Base-by-base conservation (phyloP, 2,888 invertebrate genomes). In the Drosophila nr. perissopoda region DNA sequence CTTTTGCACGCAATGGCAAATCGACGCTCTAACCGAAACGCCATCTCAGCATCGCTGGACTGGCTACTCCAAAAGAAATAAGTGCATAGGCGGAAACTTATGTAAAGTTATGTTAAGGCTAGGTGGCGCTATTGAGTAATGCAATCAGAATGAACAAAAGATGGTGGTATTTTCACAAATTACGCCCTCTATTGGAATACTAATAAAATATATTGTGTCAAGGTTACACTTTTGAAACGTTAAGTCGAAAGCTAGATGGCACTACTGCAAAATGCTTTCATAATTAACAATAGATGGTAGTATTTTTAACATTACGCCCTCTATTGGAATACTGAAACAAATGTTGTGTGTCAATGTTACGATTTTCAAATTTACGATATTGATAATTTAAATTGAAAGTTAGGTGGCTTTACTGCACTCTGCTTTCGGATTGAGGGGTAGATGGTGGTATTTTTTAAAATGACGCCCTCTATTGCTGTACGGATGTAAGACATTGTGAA, bases 1-100 rank as follows among this genome's bases (percentile, higher is more conserved):
- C 7, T 5, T 21, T 1, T 7, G 10, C 6, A 10, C 0, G 13
- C 1, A 10, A 38, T 8, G 1, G n/a, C 10, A 49, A 25, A 21
- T 13, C 25, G 25, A n/a, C 29, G 16, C 48, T 54, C 56, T 67
- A 65, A 2, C 70, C 38, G 25, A 29, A 53, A 25, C 73, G 46
- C 86, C 74, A 86, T 0, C 4, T 29, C 29, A 40, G 68, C 73
- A 83, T 53, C 53, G 7, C 0, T 0, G 0, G 0, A 0, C 0
- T 0, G 0, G 0, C 0, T 7, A 11, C 27, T 4, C 34, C 57
- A 25, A 21, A 11, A 0, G 2, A 8, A 69, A 69, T 16, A 56
- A 21, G 0, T 21, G 1, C 0, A 2, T 8, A 0, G 4, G 4
- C 1, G 0, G 1, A 27, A 21, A 1, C 7, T 6, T 3, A 38